Evolutionary conservation across 35 echinoderm and acorn worm genomes (phyloP), one percentile per base, ranked within the genome.

Genomic region (Lytechinus pictus): DNA sequence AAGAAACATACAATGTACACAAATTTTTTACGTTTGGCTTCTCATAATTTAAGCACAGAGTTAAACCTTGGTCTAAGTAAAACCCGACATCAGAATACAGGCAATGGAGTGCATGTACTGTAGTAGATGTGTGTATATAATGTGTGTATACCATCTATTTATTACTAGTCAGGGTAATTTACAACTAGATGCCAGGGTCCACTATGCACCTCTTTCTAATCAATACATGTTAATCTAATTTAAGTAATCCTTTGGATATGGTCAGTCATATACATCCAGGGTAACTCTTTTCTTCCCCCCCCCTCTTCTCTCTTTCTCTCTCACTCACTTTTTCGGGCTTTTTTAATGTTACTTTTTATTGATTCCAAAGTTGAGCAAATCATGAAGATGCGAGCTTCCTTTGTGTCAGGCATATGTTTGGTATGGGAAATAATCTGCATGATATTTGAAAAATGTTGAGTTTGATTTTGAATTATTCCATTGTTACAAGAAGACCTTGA

Each of bases 221-320:
- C 66, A 79, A 79, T 79, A 79, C 66, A 79, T 79, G 66, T 79
- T 79, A 79, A 79, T 79, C 66, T 79, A 79, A 79, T 79, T 79
- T 24, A 79, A 24, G 19, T 24, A 79, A 79, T 79, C 66, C 66
- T 24, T 58, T 79, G 21, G 19, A 6, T 79, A 79, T 14, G 66
- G 66, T 79, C 66, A 79, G 6, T n/a, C 21, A 79, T 79, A 79
- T 79, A 24, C 16, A 58, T 58, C 56, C 56, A 58, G 56, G 56
- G 56, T 58, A 16, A 0, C 66, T n/a, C 19, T 79, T 24, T 24
- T 79, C 19, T 79, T 24, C 4, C 19, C 21, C 66, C 8, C 2
- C n/a, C 19, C n/a, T 12, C 24, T 12, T 71, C 1, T 71, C 3
- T 71, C 19, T 5, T 21, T 71, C 61, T 24, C 61, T 72, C 61